Conservation (phyloP, 2,888 invertebrate genomes). For the Allygus modestus region DNA sequence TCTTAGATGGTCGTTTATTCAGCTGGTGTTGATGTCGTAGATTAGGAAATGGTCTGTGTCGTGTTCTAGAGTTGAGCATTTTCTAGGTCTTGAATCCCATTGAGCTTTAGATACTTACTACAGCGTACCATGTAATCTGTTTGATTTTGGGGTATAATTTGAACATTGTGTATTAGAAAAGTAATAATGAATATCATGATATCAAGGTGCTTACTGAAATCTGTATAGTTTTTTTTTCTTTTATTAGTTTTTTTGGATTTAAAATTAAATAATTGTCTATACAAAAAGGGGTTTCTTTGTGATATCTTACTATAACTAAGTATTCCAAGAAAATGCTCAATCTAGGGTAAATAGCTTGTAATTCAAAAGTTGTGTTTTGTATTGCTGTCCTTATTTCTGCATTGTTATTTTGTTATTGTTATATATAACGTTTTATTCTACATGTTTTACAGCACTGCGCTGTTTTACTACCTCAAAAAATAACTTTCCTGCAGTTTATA, state of each 20-base stretch:
- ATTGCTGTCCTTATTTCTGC: slow-evolving; percentile 17
- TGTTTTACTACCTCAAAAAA: slow-evolving; percentile 30
- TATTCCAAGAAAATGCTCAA: slow-evolving; percentile 11
- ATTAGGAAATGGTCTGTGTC: slow-evolving; percentile 8
- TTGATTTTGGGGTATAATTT: not conserved
- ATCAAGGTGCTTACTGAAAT: not conserved
- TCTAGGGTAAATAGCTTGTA: slow-evolving; percentile 12
- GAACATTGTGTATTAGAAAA: not conserved
- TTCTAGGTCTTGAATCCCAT: not conserved
- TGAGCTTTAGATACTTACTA: no score
- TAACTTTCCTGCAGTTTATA: not conserved
- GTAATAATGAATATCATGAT: not conserved
- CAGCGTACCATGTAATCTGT: no score
- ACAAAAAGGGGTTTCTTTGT: no score
- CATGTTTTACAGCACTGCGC: slow-evolving; percentile 7
- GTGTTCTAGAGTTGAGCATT: slow-evolving; percentile 24
- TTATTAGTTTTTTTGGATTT: not conserved
- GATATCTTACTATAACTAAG: not conserved
- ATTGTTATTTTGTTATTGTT: not conserved
- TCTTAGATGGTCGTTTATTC: not conserved
- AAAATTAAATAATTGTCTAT: not conserved
- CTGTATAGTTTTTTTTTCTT: not conserved
- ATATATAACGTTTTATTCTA: not conserved
- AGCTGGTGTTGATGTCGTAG: slow-evolving; percentile 2
- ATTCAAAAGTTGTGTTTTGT: not conserved